Percentiles rank a stretch among this genome's conserved stretches.
phyloP scores from a whole-genome alignment of 2,888 invertebrate genomes.

The Pristionchus arcanus region DNA sequence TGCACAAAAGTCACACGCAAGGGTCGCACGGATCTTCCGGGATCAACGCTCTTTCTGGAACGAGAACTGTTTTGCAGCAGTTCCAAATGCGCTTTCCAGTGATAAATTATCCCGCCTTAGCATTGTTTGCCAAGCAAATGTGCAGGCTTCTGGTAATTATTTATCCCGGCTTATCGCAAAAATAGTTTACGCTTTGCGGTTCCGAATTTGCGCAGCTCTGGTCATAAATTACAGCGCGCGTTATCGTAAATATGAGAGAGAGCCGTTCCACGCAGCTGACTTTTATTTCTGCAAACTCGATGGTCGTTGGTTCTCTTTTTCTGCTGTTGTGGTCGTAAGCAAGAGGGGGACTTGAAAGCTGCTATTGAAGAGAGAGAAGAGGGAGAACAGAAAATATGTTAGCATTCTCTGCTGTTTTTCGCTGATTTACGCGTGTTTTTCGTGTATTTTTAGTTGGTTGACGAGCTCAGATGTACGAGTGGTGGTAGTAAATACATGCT shows the following conservation, averaged over 20 bases:
- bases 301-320: not conserved
- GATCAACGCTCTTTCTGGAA: too few species aligned
- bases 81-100: too few species aligned
- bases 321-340: not conserved
- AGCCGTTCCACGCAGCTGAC: not conserved
- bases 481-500: not conserved
- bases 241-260: constrained; percentile 1
- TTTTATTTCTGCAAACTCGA: not conserved
- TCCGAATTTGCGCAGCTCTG: not conserved
- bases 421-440: constrained; percentile 24
- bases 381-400: not conserved
- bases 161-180: too few species aligned
- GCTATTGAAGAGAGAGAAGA: not conserved
- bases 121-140: too few species aligned
- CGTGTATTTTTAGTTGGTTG: not conserved
- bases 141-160: too few species aligned
- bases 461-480: not conserved
- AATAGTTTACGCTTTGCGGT: too few species aligned
- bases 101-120: too few species aligned
- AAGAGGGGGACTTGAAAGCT: constrained; percentile 8
- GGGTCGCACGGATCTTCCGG: too few species aligned
- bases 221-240: not conserved
- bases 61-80: too few species aligned
- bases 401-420: not conserved
- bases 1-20: too few species aligned